phyloP scores from a whole-genome alignment of 1,140 invertebrate species.

The Proales similis region DNA sequence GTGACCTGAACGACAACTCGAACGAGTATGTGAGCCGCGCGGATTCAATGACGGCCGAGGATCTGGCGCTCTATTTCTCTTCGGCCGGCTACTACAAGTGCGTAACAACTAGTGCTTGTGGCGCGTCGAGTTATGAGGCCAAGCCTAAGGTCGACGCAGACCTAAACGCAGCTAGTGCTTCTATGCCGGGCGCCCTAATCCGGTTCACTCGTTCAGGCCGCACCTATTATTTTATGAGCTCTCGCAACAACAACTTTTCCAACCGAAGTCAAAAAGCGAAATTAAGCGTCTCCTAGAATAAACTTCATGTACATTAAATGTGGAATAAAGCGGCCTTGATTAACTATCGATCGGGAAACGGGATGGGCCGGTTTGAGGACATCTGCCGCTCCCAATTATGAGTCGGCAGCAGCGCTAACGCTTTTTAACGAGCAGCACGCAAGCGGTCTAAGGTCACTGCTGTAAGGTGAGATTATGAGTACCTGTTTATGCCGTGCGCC shows the following conservation, averaged over 20 bases:
- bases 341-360: no score
- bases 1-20: background rate
- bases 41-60: constrained; percentile 41
- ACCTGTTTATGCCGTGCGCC: no score
- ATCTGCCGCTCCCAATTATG: no score
- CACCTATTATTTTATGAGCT: constrained; percentile 22
- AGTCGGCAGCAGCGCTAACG: no score
- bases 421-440: no score
- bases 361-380: no score
- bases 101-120: constrained; percentile 5
- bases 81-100: constrained; percentile 51
- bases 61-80: constrained; percentile 47
- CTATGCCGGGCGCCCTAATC: constrained; percentile 7
- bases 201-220: constrained; percentile 2
- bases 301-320: background rate
- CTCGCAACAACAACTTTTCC: constrained; percentile 37
- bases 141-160: background rate
- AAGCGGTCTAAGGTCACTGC: no score
- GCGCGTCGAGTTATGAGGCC: background rate
- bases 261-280: constrained; percentile 36
- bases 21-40: constrained; percentile 44
- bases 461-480: no score
- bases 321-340: no score
- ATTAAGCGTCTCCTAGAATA: background rate
- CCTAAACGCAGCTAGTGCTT: constrained; percentile 26